A percentile compares a stretch with the other conserved stretches of the same genome.
These are phyloP conservation scores for Laterallus jamaicensis DNA, from an alignment of 2,113 vertebrate species.

Conservation along the genomic window DNA sequence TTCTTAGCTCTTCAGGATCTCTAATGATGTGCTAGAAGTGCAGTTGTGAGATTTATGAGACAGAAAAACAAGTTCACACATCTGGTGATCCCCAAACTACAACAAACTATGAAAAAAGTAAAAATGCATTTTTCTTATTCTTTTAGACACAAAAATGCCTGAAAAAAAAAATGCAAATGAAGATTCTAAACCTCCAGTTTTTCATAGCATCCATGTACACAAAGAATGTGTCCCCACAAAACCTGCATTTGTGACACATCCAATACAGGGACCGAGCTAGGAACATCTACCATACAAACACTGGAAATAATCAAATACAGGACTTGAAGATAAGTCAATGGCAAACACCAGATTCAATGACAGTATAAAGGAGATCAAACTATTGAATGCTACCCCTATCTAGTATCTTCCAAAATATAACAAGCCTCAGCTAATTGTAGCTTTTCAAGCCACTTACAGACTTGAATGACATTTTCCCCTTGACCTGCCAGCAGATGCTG, in stretches of 20 bases:
- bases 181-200: not conserved
- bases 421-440: not conserved
- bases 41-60: not conserved
- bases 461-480: not conserved
- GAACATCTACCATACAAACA: not conserved
- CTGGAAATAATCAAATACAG: not conserved
- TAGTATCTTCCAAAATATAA: not conserved
- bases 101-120: not conserved
- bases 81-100: not conserved
- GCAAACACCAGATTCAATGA: not conserved
- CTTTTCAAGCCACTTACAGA: not conserved
- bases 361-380: not conserved
- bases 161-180: not conserved
- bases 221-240: not conserved
- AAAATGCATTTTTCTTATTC: not conserved
- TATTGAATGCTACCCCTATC: not conserved
- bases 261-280: not conserved
- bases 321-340: not conserved
- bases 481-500: not conserved
- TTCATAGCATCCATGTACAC: not conserved
- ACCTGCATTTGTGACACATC: not conserved
- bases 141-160: not conserved
- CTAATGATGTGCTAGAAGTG: conserved; percentile 74
- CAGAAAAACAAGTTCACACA: not conserved
- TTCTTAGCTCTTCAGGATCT: conserved; percentile 85